These are phyloP conservation scores for Bovichtus variegatus DNA, from an alignment of 2,797 vertebrate species.

Conservation along the genomic window DNA sequence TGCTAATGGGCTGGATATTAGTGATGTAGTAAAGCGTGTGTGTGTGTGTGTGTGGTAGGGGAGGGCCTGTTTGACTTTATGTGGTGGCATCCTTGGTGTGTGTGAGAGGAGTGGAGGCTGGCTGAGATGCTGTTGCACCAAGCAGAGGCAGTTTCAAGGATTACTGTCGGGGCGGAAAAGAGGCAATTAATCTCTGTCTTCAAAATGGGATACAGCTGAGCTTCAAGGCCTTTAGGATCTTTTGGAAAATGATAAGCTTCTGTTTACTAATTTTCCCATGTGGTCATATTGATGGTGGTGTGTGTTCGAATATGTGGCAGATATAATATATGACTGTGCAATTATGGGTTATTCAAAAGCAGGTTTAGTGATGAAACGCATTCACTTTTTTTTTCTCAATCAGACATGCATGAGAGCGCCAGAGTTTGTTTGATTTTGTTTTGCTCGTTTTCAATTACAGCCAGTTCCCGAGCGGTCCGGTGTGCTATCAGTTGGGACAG, in stretches of 20 bases:
- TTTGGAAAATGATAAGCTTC: constrained; percentile 78
- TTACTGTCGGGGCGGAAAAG: constrained; percentile 85
- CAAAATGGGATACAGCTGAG: constrained; percentile 80
- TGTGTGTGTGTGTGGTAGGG: constrained; percentile 10
- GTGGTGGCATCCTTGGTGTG: constrained; percentile 48
- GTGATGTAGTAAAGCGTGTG: constrained; percentile 50
- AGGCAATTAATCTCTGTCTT: constrained; percentile 87
- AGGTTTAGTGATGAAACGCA: constrained; percentile 28
- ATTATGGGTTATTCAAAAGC: constrained; percentile 36
- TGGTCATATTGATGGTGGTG: constrained; percentile 29
- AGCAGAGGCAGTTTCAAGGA: constrained; percentile 84
- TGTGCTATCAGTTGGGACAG: constrained; percentile 71
- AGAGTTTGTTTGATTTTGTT: constrained; percentile 63
- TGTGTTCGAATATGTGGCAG: constrained; percentile 4
- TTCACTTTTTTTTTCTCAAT: constrained; percentile 6
- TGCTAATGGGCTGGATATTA: constrained; percentile 69
- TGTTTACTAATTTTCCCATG: constrained; percentile 78
- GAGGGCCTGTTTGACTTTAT: constrained; percentile 55
- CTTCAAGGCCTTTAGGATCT: constrained; percentile 81
- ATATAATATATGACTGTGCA: constrained; percentile 10
- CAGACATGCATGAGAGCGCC: constrained; percentile 31
- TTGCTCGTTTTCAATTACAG: constrained; percentile 62
- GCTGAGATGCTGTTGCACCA: constrained; percentile 72
- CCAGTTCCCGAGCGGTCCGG: constrained; percentile 36
- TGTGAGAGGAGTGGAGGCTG: constrained; percentile 49